These are phyloP conservation scores for Euplagia quadripunctaria DNA, from an alignment of 2,888 invertebrate genomes.

Conservation along the genomic window DNA sequence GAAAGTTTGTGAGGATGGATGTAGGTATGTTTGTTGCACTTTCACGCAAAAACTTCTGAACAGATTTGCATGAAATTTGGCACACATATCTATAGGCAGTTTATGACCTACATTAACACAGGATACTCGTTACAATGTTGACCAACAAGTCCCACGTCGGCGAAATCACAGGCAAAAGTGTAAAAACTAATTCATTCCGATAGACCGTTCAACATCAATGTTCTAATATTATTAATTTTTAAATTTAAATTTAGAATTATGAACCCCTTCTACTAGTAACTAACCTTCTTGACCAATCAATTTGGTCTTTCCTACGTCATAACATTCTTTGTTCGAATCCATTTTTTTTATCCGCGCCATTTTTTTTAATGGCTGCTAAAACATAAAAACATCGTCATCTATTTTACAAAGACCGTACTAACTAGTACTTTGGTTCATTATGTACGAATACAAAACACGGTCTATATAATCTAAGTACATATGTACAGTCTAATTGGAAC, in stretches of 20 bases:
- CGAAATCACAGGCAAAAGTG: too few relatives aligned
- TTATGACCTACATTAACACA: not conserved
- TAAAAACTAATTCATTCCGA: too few relatives aligned
- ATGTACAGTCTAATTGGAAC: conserved; percentile 48
- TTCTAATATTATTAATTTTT: too few relatives aligned
- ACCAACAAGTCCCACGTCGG: too few relatives aligned
- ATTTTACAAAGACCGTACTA: conserved; percentile 14
- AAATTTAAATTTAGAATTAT: too few relatives aligned
- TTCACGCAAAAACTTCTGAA: not conserved
- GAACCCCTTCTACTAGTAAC: not conserved
- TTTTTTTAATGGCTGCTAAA: too few relatives aligned
- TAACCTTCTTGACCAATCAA: not conserved
- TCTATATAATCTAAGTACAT: conserved; percentile 33
- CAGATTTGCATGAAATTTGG: not conserved
- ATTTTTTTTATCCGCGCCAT: too few relatives aligned
- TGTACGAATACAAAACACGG: conserved; percentile 37
- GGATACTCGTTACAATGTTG: too few relatives aligned
- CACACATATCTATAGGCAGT: not conserved
- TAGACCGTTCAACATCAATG: too few relatives aligned
- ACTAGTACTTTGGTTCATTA: conserved; percentile 36
- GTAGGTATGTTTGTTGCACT: not conserved
- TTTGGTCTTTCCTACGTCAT: not conserved
- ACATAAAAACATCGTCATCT: conserved; percentile 8
- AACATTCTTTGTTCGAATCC: not conserved
- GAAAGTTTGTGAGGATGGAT: not conserved